phyloP scores from a whole-genome alignment of 2,888 invertebrate genomes.

The Tipula unca region DNA sequence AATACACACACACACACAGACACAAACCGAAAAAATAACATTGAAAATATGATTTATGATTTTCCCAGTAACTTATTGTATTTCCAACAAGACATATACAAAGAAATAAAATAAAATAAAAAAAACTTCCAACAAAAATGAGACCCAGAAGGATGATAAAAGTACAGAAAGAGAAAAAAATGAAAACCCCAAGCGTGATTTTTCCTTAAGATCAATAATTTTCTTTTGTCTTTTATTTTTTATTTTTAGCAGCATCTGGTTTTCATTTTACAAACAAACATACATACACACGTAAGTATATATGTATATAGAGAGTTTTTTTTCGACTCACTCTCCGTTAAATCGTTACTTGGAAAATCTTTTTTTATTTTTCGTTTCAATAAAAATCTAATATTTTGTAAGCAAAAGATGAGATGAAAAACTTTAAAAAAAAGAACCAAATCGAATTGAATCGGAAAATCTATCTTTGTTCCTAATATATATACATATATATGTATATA shows the following conservation, averaged over 20 bases:
- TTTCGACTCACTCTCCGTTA: not conserved
- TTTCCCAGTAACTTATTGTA: not conserved
- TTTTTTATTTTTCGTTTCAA: not conserved
- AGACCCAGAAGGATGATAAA: constrained; percentile 3
- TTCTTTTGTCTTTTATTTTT: not conserved
- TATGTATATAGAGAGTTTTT: not conserved
- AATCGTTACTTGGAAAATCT: not conserved
- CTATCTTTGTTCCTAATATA: not conserved
- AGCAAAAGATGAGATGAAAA: not conserved
- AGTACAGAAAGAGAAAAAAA: not conserved
- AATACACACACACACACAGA: not conserved
- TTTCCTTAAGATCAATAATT: not conserved
- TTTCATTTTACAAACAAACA: not conserved
- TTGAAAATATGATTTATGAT: constrained; percentile 14
- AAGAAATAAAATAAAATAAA: not conserved
- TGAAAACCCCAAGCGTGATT: not conserved
- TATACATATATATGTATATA: not conserved
- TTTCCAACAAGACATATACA: not conserved
- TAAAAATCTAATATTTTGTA: constrained; percentile 8
- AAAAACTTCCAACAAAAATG: not conserved
- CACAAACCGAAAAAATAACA: not conserved
- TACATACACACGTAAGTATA: no score
- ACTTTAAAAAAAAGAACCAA: not conserved
- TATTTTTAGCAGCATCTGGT: not conserved
- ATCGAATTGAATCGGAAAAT: not conserved